phyloP scores from a whole-genome alignment of 2,113 vertebrate genomes.

The Megaleporinus macrocephalus region DNA sequence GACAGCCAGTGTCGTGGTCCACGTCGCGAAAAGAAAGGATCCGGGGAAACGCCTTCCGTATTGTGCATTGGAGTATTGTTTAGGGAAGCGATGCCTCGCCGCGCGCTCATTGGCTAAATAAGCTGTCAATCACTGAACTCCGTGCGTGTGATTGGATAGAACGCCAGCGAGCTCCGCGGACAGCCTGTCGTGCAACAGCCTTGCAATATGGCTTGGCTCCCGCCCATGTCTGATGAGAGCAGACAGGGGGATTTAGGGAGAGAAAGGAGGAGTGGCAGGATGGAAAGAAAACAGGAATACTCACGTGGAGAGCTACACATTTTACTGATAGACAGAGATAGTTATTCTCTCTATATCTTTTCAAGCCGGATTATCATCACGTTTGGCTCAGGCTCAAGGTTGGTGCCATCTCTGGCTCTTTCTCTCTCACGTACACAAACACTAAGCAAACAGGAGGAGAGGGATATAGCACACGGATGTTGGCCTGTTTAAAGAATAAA shows the following conservation, averaged over 20 bases:
- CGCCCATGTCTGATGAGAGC: constrained; percentile 47
- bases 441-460: no score
- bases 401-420: background rate
- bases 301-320: background rate
- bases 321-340: background rate
- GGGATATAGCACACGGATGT: no score
- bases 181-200: constrained; percentile 20
- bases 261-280: constrained; percentile 7
- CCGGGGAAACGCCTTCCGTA: constrained; percentile 55
- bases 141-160: constrained; percentile 37
- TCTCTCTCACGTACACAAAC: background rate
- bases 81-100: constrained; percentile 29
- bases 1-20: constrained; percentile 51
- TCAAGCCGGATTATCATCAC: background rate
- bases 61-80: constrained; percentile 53
- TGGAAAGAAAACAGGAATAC: background rate
- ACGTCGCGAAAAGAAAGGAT: constrained; percentile 68
- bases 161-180: background rate
- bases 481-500: no score
- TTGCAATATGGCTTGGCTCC: constrained; percentile 23
- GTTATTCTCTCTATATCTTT: background rate
- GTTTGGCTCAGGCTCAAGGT: background rate
- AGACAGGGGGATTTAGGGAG: constrained; percentile 18
- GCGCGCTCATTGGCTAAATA: constrained; percentile 24
- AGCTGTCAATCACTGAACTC: constrained; percentile 32